Evolutionary conservation across 1,140 invertebrate species (phyloP), one percentile per base, ranked within the genome.

Genomic region (Diorhabda elongata): DNA sequence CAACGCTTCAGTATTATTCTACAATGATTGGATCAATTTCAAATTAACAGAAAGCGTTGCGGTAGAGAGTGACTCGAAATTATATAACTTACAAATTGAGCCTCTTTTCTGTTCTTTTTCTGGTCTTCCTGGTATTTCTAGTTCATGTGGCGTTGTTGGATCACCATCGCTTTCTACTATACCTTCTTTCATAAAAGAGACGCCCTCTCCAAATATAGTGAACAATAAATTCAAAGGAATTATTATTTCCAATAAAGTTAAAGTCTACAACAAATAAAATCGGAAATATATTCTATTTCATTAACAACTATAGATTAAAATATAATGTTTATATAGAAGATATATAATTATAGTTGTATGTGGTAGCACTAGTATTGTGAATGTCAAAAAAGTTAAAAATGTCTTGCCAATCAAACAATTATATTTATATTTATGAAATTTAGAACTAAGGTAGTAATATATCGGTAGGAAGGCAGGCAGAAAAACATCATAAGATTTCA

Each of bases 171-270:
- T 81, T 68, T 84, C 81, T 2, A 83, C 80, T 64, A 83, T 82
- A 70, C 83, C 83, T 60, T 80, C 78, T 72, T 87, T 87, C 87
- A 90, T 88, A 61, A 86, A 85, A 4, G 84, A 84, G 5, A 95
- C 89, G 4, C 93, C 93, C 76, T 94, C 89, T 60, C 89, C 90
- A 80, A 98, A 97, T 84, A 98, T 94, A 4, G 90, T 88, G 80
- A 97, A 95, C 2, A 98, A 79, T 69, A 96, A 87, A 11, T 88
- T 85, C 43, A 98, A 79, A 0, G 95, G 94, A 67, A 98, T 93
- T 8, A 91, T 88, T 71, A 98, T 95, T 79, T 97, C 93, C 63
- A 98, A 81, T 76, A 93, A 87, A 0, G 94, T 95, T 44, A 98
- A 83, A 4, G 93, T 92, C 88, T 79, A 66, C 8, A 69, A 69